Base-by-base conservation (phyloP, 2,797 vertebrate genomes). In the Myiotriccus ornatus region DNA sequence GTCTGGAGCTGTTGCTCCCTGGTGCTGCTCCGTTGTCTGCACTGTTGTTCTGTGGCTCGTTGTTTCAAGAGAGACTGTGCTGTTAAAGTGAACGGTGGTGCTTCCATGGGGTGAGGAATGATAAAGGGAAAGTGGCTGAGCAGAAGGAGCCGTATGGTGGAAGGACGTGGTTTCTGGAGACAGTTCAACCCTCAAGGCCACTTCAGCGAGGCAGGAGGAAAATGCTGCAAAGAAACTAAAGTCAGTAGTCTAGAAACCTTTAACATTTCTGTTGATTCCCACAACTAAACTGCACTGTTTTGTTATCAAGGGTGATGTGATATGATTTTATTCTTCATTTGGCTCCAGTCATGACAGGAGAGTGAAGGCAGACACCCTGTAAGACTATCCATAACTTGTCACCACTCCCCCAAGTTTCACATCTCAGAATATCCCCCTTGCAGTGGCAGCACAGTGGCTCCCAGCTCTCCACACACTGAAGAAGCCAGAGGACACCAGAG, bases 201-300 rank as follows among this genome's bases (percentile, higher is more conserved):
- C 37, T 77, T 74, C 78, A 49, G 79, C 60, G 49, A 84, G 76
- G 71, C 80, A 94, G 69, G 63, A 92, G 14, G 89, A 94, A 89
- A 95, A 90, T 37, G 73, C 94, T 97, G 95, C 34, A 85, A 92
- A 92, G 50, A 84, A 95, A 70, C 35, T 47, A 10, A 37, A 64
- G 35, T 89, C 52, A 92, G 25, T 41, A 56, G 43, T 65, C 46
- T 43, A 55, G 46, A 81, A 89, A 69, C 12, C n/a, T 52, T 68
- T 65, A 57, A 76, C 34, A 28, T 76, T 59, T 34, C 35, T 60
- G 18, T 59, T 84, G 35, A 76, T 60, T 62, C 21, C 12, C 9
- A 9, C 30, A 68, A 62, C 2, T 6, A 47, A 62, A 44, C 18
- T 75, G 37, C 59, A 19, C 30, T 63, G 44, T 59, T 79, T 76